Base-by-base conservation (phyloP, 2,888 invertebrate species). In the Vanessa cardui region DNA sequence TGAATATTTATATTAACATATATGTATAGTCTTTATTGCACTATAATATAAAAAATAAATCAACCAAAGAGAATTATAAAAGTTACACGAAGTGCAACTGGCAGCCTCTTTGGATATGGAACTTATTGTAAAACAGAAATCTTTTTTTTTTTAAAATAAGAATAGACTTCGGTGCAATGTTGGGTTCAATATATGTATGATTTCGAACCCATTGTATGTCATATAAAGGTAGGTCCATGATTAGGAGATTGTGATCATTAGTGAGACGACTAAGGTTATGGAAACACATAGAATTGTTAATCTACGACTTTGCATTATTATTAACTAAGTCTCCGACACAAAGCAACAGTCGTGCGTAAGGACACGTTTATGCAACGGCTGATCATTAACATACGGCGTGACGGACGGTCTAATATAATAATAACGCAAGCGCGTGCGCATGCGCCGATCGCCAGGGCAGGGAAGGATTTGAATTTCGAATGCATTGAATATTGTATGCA, bases 351-450 rank as follows among this genome's bases (percentile, higher is more conserved):
- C 71, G 71, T 71, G 71, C 61, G 68, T 63, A 58, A 8, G 61
- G 52, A 62, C 71, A 71, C 71, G 71, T 69, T 69, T 76, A 72
- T 62, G 78, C 76, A 77, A 76, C 81, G 77, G 80, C 79, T 78
- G 81, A 73, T 76, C 74, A 82, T 83, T 84, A 83, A 75, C 83
- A 83, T 83, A 79, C 83, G 77, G 81, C 85, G 85, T 86, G 87
- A 84, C 84, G 82, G 80, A 74, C 78, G 73, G 68, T 72, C 74
- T 80, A 78, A 79, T 79, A 75, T 76, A 80, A 80, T 81, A 79
- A 83, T 83, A 81, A 79, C 79, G 80, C 71, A 72, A 80, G 80
- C 82, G 80, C 79, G 74, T 72, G 80, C 77, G 77, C 77, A 70
- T 78, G 77, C 76, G 77, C 78, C 52, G 56, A 56, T 80, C 74